A percentile compares a stretch with the other conserved stretches of the same genome.
Evolutionary conservation across 2,797 vertebrate species (phyloP).

Genomic region (Cryptoprocta ferox): DNA sequence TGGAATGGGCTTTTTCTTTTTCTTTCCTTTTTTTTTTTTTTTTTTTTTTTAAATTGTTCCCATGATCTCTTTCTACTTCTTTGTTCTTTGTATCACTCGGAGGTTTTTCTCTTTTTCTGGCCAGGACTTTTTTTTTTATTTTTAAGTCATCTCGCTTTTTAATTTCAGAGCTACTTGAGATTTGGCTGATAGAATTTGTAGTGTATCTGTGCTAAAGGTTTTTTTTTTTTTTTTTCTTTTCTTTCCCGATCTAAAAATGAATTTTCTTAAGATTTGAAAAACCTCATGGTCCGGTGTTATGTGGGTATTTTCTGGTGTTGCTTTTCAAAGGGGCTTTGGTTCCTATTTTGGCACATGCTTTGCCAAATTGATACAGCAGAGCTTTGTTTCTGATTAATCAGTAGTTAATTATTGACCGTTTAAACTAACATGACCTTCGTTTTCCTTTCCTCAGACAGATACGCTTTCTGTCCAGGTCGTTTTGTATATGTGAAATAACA

Average conservation of each 20-base stretch:
- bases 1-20: not conserved
- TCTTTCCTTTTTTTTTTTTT: not conserved
- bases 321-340: slow-evolving; percentile 22
- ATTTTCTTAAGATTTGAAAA: slow-evolving; percentile 40
- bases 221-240: not conserved
- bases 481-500: slow-evolving; percentile 5
- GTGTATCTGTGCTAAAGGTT: not conserved
- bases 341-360: not conserved
- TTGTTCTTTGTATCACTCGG: slow-evolving; percentile 34
- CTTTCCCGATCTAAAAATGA: slow-evolving; percentile 44
- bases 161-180: slow-evolving; percentile 58
- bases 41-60: slow-evolving; percentile 19
- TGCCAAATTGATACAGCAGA: not conserved
- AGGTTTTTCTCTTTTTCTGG: slow-evolving; percentile 58
- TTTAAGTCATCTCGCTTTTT: slow-evolving; percentile 45
- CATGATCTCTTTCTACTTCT: not conserved
- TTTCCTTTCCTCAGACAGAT: slow-evolving; percentile 49
- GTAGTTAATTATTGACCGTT: slow-evolving; percentile 66
- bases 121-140: slow-evolving; percentile 51
- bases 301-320: slow-evolving; percentile 33
- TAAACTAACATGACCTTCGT: slow-evolving; percentile 40
- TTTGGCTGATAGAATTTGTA: slow-evolving; percentile 16
- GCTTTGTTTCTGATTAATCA: slow-evolving; percentile 50
- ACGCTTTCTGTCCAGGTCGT: not conserved
- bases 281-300: not conserved